A percentile compares a stretch with the other conserved stretches of the same genome.
Evolutionary conservation across 2,888 invertebrate genomes (phyloP).

Genomic region (Celastrina argiolus): DNA sequence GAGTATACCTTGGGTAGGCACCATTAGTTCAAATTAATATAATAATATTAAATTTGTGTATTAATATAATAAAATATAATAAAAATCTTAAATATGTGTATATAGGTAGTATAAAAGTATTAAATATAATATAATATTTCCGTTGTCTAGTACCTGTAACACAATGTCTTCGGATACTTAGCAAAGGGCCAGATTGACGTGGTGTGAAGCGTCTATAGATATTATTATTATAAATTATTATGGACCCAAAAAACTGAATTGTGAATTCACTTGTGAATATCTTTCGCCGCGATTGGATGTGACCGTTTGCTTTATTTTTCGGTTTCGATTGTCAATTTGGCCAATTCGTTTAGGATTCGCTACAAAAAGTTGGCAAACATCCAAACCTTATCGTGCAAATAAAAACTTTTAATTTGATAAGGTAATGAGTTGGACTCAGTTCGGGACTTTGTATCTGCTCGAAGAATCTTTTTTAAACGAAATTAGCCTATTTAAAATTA

Average conservation of each 20-base stretch:
- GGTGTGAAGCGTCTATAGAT: not conserved
- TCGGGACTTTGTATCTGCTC: not conserved
- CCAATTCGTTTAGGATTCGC: not conserved
- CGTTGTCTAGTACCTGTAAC: too few species aligned
- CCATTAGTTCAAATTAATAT: too few species aligned
- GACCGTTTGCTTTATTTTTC: not conserved
- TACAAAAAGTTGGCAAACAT: not conserved
- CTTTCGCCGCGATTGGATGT: not conserved
- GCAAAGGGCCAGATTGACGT: too few species aligned
- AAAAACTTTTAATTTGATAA: slow-evolving; percentile 4
- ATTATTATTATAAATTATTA: not conserved
- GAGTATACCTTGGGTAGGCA: too few species aligned
- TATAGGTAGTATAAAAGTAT: too few species aligned
- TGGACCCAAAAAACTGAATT: not conserved
- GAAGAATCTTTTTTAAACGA: not conserved
- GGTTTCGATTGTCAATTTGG: not conserved
- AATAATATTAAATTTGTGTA: too few species aligned
- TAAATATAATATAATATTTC: too few species aligned
- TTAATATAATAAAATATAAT: too few species aligned
- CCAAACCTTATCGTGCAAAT: slow-evolving; percentile 6
- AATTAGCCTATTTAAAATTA: not conserved
- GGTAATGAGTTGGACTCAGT: slow-evolving; percentile 1
- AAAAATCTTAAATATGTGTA: too few species aligned
- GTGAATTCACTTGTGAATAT: not conserved
- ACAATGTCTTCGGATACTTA: too few species aligned